Percentiles rank a stretch among this genome's conserved stretches.
Evolutionary conservation across 2,888 invertebrate genomes (phyloP).

Genomic region (Drosophila paranaensis): DNA sequence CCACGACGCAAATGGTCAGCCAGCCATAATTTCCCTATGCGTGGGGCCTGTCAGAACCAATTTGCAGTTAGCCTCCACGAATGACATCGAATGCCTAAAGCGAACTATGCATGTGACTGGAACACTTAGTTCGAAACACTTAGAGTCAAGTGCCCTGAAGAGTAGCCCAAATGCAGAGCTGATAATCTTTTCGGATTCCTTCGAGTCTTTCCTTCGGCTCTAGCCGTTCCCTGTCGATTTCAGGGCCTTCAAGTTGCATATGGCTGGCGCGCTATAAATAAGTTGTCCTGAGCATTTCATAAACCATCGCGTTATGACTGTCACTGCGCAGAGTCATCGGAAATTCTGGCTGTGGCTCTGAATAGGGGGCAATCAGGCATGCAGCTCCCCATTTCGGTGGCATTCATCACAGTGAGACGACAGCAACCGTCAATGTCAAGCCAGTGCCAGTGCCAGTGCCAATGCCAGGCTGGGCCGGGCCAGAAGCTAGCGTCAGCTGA

Average conservation of each 20-base stretch:
- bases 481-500: conserved; percentile 58
- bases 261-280: conserved; percentile 39
- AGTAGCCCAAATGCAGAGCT: not conserved
- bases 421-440: conserved; percentile 75
- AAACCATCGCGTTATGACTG: conserved; percentile 54
- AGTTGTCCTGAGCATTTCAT: conserved; percentile 51
- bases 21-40: conserved; percentile 30
- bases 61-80: conserved; percentile 1
- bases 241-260: conserved; percentile 50
- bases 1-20: conserved; percentile 25
- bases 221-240: conserved; percentile 8
- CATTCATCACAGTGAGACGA: conserved; percentile 68
- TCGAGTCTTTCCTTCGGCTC: conserved; percentile 44
- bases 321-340: conserved; percentile 34
- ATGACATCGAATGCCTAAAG: not conserved
- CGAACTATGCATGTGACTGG: too few species aligned
- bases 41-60: conserved; percentile 21
- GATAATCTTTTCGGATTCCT: conserved; percentile 23
- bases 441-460: conserved; percentile 6
- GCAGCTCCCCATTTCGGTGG: conserved; percentile 61
- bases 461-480: conserved; percentile 17
- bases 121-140: too few species aligned
- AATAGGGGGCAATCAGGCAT: conserved; percentile 60
- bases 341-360: conserved; percentile 22
- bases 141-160: conserved; percentile 12